A percentile compares a stretch with the other conserved stretches of the same genome.
These are phyloP conservation scores for Notarius lentiginosus DNA, from an alignment of 2,113 vertebrate species.

Conservation along the genomic window DNA sequence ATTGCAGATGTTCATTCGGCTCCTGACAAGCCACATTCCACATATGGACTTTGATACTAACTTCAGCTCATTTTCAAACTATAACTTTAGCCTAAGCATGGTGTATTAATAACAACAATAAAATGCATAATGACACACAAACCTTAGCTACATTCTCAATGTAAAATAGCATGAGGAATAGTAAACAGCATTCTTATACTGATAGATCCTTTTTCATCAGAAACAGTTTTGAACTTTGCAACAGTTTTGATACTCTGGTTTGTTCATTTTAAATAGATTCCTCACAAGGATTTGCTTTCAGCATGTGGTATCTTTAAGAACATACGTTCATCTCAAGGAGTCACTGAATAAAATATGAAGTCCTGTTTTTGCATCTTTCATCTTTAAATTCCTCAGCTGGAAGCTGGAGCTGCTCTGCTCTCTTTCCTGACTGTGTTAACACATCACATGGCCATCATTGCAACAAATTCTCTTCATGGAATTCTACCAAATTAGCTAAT, in stretches of 20 bases:
- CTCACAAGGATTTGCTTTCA: slow-evolving; percentile 37
- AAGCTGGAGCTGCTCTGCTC: slow-evolving; percentile 18
- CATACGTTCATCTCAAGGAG: slow-evolving; percentile 44
- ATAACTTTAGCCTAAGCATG: slow-evolving; percentile 16
- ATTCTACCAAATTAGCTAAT: slow-evolving; percentile 29
- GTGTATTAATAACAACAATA: not conserved
- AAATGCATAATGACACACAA: slow-evolving; percentile 8
- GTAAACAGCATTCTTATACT: not conserved
- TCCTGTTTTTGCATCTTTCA: slow-evolving; percentile 43
- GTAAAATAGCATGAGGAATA: not conserved
- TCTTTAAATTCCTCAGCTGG: slow-evolving; percentile 43
- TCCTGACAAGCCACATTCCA: not conserved
- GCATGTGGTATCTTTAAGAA: slow-evolving; percentile 50
- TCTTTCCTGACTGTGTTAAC: slow-evolving; percentile 45
- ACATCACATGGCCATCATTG: slow-evolving; percentile 33
- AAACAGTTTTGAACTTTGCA: slow-evolving; percentile 21
- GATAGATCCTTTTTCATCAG: slow-evolving; percentile 10
- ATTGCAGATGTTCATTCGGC: slow-evolving; percentile 1
- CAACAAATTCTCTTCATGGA: slow-evolving; percentile 48
- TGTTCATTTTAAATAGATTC: slow-evolving; percentile 41
- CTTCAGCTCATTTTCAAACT: slow-evolving; percentile 6
- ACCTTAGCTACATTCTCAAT: not conserved
- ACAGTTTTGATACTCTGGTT: not conserved
- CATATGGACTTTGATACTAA: not conserved
- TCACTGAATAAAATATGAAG: slow-evolving; percentile 50